Evolutionary conservation across 1,140 invertebrate genomes (phyloP).

Genomic region (Psilanteris sp.): DNA sequence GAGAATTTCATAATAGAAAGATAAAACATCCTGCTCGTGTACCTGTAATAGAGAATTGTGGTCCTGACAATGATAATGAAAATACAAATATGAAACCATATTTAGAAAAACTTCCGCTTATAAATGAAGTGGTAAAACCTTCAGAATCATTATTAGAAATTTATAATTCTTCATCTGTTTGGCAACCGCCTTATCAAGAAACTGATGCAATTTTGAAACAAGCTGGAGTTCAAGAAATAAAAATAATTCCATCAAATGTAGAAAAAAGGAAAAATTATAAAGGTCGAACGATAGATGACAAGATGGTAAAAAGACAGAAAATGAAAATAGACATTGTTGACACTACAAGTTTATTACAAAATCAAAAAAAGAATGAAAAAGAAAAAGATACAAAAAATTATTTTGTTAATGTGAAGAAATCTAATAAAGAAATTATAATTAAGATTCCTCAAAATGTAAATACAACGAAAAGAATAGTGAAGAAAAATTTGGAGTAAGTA

Average conservation of each 20-base stretch:
- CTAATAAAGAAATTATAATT: conserved; percentile 68
- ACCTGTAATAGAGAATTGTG: too few relatives aligned
- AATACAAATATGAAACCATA: neutral
- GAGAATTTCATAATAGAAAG: conserved; percentile 19
- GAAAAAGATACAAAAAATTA: conserved; percentile 37
- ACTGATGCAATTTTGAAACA: conserved; percentile 53
- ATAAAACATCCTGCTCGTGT: conserved; percentile 22
- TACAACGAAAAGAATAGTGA: conserved; percentile 69
- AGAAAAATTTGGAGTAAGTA: conserved; percentile 69
- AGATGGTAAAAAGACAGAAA: conserved; percentile 49
- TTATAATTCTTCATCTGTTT: too few relatives aligned
- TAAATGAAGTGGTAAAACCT: neutral
- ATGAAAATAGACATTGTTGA: too few relatives aligned
- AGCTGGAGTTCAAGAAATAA: conserved; percentile 1
- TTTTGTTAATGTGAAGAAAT: conserved; percentile 71
- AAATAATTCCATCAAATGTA: conserved; percentile 5
- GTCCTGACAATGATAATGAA: too few relatives aligned
- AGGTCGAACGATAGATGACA: conserved; percentile 57
- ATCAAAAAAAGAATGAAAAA: conserved; percentile 17
- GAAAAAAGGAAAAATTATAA: conserved; percentile 73
- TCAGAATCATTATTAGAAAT: conserved; percentile 7
- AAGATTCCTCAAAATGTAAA: conserved; percentile 63
- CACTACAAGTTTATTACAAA: conserved; percentile 63
- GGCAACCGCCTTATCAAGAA: conserved; percentile 62
- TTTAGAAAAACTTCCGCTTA: neutral